phyloP scores from a whole-genome alignment of 2,888 invertebrate species.

The Andrena bicolor region DNA sequence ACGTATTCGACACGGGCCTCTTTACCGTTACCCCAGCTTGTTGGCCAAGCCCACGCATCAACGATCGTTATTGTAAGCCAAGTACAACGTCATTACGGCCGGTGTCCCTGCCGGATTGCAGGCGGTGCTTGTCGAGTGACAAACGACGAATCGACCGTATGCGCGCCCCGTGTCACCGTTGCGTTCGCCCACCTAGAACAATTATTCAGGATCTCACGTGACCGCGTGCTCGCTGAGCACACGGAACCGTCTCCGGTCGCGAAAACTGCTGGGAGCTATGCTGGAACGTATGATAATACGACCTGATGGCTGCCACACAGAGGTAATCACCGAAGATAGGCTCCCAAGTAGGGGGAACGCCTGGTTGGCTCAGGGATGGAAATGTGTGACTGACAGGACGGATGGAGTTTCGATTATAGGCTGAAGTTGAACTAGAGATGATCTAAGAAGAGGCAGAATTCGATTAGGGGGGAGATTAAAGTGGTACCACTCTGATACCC shows the following conservation, averaged over 20 bases:
- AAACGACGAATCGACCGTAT: conserved; percentile 65
- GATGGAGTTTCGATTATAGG: too few species aligned
- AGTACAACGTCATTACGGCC: conserved; percentile 77
- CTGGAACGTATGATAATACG: neutral
- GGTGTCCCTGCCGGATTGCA: conserved; percentile 65
- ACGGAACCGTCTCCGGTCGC: conserved; percentile 42
- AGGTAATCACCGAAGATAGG: too few species aligned
- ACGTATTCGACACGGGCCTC: conserved; percentile 65
- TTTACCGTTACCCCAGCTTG: conserved; percentile 73
- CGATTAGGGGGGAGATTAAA: too few species aligned
- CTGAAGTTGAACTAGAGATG: too few species aligned
- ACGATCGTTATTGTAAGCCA: conserved; percentile 75
- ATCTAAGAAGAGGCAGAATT: too few species aligned
- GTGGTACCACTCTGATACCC: too few species aligned
- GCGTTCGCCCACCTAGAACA: conserved; percentile 55
- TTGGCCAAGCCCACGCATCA: conserved; percentile 74
- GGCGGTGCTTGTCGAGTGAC: conserved; percentile 57
- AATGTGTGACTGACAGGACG: too few species aligned
- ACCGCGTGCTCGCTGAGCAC: neutral
- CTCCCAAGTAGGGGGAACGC: too few species aligned
- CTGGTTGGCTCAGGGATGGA: too few species aligned
- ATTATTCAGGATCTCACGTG: conserved; percentile 49
- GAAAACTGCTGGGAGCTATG: conserved; percentile 39
- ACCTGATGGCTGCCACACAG: too few species aligned
- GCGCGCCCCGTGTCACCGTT: conserved; percentile 42